These are phyloP conservation scores for Euzophera pinguis DNA, from an alignment of 2,888 invertebrate species.

Conservation along the genomic window DNA sequence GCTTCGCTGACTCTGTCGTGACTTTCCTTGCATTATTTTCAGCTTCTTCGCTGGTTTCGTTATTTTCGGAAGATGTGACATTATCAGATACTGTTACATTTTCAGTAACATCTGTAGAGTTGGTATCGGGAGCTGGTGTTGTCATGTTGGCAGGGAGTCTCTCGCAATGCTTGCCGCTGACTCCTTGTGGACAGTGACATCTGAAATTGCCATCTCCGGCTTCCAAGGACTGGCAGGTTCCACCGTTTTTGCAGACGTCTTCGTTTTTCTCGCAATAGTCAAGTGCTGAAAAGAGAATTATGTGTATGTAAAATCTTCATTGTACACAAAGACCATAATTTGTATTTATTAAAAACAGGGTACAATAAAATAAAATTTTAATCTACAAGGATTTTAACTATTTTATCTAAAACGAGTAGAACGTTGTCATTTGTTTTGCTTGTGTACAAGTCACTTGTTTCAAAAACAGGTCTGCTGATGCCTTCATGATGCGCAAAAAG, in stretches of 20 bases:
- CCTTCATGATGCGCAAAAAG: no score
- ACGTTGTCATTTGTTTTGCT: no score
- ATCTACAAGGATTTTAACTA: no score
- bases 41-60: conserved; percentile 18
- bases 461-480: no score
- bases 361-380: no score
- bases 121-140: conserved; percentile 30
- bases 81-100: conserved; percentile 10
- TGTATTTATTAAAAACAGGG: no score
- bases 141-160: conserved; percentile 60
- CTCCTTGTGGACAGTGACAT: conserved; percentile 87
- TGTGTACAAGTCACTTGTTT: no score
- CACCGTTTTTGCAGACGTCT: conserved; percentile 87
- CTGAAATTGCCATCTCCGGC: conserved; percentile 88
- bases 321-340: no score
- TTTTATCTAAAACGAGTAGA: no score
- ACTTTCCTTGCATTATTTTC: conserved; percentile 15
- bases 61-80: not conserved
- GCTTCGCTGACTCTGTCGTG: conserved; percentile 19
- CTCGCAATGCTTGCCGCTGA: conserved; percentile 88
- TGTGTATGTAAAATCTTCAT: no score
- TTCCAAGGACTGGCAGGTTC: conserved; percentile 88
- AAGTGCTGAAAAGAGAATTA: conserved; percentile 79
- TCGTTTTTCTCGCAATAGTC: conserved; percentile 91
- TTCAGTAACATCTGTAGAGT: conserved; percentile 21